Percentiles rank a stretch among this genome's conserved stretches.
Evolutionary conservation across 2,113 vertebrate genomes (phyloP).

Genomic region (Desmodus rotundus): DNA sequence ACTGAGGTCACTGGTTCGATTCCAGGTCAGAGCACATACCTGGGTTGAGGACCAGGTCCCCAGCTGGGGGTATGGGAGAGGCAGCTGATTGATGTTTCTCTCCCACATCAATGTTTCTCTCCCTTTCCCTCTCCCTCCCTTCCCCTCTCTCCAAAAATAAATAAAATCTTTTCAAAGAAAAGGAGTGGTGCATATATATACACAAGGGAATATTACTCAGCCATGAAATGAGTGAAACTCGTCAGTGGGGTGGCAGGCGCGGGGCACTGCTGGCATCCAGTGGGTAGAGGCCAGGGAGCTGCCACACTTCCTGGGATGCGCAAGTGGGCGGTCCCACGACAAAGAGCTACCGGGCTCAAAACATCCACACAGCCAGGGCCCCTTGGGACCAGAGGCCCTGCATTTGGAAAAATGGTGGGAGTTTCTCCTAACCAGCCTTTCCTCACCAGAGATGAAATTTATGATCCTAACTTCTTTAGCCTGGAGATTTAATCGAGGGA

Average conservation of each 20-base stretch:
- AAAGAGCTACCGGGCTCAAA: background rate
- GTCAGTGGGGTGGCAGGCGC: background rate
- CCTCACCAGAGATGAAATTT: background rate
- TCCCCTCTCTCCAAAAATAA: background rate
- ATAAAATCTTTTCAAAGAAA: too few relatives aligned
- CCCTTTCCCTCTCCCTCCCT: background rate
- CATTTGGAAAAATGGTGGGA: background rate
- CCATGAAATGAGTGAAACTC: background rate
- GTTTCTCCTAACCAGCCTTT: background rate
- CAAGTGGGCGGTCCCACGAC: background rate
- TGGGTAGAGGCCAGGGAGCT: background rate
- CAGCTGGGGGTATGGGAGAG: background rate
- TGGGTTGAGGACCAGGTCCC: too few relatives aligned
- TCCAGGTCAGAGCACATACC: too few relatives aligned
- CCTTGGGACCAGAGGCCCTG: background rate
- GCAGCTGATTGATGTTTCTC: background rate
- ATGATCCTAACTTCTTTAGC: background rate
- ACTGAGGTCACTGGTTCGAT: too few relatives aligned
- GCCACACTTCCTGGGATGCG: background rate
- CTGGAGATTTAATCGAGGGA: background rate
- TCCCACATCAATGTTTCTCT: background rate
- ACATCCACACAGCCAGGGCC: accelerated
- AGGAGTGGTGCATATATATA: background rate
- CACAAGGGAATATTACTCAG: background rate
- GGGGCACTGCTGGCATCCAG: background rate